These are phyloP conservation scores for Pristionchus maxplancki DNA, from an alignment of 2,888 invertebrate genomes.

Conservation along the genomic window DNA sequence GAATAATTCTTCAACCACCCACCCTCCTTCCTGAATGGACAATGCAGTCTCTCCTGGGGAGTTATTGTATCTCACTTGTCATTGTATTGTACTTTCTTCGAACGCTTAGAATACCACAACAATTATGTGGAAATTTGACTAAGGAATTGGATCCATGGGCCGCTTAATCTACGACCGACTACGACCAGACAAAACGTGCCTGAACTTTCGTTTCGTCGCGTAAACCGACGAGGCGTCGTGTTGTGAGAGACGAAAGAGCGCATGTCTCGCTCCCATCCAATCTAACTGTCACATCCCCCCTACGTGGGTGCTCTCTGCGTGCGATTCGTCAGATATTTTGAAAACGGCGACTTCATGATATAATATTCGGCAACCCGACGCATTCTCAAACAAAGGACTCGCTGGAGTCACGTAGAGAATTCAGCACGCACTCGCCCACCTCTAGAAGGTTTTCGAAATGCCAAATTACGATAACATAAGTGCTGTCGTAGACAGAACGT, in stretches of 20 bases:
- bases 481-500: neutral
- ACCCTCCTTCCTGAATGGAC: neutral
- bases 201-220: neutral
- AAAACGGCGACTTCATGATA: neutral
- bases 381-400: neutral
- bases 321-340: neutral
- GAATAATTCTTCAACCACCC: neutral
- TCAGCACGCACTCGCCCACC: too few species aligned
- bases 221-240: neutral
- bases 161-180: neutral
- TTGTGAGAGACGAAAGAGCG: neutral
- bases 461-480: neutral
- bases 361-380: neutral
- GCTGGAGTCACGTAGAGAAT: neutral
- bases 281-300: conserved; percentile 15
- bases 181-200: neutral
- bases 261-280: neutral
- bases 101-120: neutral
- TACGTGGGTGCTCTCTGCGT: neutral
- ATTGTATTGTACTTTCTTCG: neutral
- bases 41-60: neutral
- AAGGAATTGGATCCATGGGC: neutral
- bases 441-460: neutral
- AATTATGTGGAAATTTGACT: neutral
- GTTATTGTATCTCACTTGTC: neutral